Evolutionary conservation across 2,888 invertebrate genomes (phyloP).

Genomic region (Cactoblastis cactorum): DNA sequence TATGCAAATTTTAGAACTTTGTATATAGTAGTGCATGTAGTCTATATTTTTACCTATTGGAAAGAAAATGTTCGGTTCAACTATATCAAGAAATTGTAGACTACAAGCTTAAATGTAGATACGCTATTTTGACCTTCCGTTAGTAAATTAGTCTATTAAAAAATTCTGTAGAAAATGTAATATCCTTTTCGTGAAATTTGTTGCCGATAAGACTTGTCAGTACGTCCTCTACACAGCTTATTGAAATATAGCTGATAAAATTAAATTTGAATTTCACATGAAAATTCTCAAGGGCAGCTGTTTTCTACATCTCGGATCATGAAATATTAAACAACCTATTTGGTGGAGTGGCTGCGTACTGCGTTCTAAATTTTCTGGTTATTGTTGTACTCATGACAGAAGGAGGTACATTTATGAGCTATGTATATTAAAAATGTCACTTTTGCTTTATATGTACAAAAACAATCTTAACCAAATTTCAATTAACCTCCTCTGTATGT

Average conservation of each 20-base stretch:
- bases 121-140: too few species aligned
- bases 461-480: too few species aligned
- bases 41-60: too few species aligned
- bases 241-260: conserved; percentile 8
- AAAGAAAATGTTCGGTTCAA: too few species aligned
- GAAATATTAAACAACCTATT: conserved; percentile 13
- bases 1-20: too few species aligned
- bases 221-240: not conserved
- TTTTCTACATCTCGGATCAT: conserved; percentile 12
- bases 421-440: too few species aligned
- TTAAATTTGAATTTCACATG: conserved; percentile 10
- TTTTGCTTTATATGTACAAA: too few species aligned
- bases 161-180: not conserved
- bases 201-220: not conserved
- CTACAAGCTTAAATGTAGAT: too few species aligned
- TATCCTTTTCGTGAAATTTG: not conserved
- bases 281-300: conserved; percentile 1
- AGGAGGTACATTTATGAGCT: not conserved
- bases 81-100: too few species aligned
- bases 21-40: too few species aligned
- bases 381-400: conserved; percentile 3
- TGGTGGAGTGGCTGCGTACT: conserved; percentile 6
- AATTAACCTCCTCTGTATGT: too few species aligned
- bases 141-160: not conserved
- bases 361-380: not conserved